Base-by-base conservation (phyloP, 2,113 vertebrate species). In the Chloropsis hardwickii region DNA sequence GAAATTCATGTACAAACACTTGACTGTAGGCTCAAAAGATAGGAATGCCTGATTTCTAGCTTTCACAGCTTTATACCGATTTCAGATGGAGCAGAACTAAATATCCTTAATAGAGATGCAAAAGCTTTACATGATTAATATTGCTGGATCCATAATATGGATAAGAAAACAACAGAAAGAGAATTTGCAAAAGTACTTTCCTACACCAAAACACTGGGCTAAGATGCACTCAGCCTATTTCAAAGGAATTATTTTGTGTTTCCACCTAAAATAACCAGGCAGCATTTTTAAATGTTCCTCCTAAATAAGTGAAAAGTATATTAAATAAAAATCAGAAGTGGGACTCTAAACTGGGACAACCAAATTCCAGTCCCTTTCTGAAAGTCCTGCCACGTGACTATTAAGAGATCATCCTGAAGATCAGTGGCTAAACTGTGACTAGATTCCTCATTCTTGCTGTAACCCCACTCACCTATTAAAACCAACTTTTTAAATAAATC, bases 401-500 rank as follows among this genome's bases (percentile, higher is more conserved):
- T 22, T 12, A 65, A 65, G 23, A 79, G 10, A 50, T 69, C 50
- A 73, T 28, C 53, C 57, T 69, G 54, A 74, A 94, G 76, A 91
- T 50, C 78, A 56, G 70, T 61, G 58, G 35, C 70, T 85, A 77
- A 87, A 62, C 66, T 54, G 19, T 74, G 71, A 90, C 60, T 86
- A 50, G 47, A 83, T 54, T 73, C 47, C 29, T 71, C 69, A 48
- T 76, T 90, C 88, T 84, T 78, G 18, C 79, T 81, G 24, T 53
- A 88, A 81, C 76, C 61, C 31, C 64, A 40, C 39, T 57, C 71
- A 85, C 19, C 35, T 60, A 71, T 81, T 95, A 88, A 94, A 95
- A 9, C 33, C 80, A 87, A 81, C 64, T 80, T 73, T 95, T 89
- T 27, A 0, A 95, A 88, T 92, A 95, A 96, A 94, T 54, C 82